phyloP scores from a whole-genome alignment of 2,797 vertebrate species.

The Tarsius wallacei region DNA sequence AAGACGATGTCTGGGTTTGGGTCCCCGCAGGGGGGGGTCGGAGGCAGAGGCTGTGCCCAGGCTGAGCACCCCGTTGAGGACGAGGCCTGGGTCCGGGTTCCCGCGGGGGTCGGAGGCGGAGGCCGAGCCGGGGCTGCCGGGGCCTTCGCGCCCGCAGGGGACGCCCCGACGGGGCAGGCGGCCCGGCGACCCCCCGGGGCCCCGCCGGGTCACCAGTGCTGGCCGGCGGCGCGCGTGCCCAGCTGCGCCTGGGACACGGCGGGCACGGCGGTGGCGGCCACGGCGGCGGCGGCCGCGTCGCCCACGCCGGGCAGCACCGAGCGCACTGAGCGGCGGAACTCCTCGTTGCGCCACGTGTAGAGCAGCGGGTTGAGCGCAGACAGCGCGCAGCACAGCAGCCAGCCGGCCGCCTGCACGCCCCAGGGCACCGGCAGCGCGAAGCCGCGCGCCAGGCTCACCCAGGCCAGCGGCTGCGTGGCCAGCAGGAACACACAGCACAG shows the following conservation, averaged over 20 bases:
- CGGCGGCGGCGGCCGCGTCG: constrained; percentile 79
- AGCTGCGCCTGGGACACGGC: constrained; percentile 87
- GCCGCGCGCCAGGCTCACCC: constrained; percentile 92
- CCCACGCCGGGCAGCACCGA: constrained; percentile 90
- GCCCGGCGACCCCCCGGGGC: not conserved
- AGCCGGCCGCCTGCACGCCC: constrained; percentile 91
- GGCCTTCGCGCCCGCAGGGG: not conserved
- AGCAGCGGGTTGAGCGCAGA: constrained; percentile 94
- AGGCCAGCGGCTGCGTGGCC: constrained; percentile 93
- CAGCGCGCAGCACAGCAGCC: constrained; percentile 93
- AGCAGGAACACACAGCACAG: constrained; percentile 94
- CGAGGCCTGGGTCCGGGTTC: not conserved
- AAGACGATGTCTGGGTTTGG: not conserved
- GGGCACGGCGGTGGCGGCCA: constrained; percentile 80
- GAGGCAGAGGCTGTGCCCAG: not conserved
- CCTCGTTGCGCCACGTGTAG: constrained; percentile 95
- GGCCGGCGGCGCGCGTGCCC: constrained; percentile 82
- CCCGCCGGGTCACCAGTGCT: constrained; percentile 82
- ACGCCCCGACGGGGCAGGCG: not conserved
- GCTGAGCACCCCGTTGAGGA: too few species aligned
- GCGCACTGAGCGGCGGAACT: constrained; percentile 93
- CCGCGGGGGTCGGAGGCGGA: not conserved
- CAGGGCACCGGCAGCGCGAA: constrained; percentile 91
- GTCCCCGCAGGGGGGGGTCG: not conserved
- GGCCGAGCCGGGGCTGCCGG: too few species aligned